Conservation (phyloP, 1,140 invertebrate genomes). For the Hydropsyche tenuis region DNA sequence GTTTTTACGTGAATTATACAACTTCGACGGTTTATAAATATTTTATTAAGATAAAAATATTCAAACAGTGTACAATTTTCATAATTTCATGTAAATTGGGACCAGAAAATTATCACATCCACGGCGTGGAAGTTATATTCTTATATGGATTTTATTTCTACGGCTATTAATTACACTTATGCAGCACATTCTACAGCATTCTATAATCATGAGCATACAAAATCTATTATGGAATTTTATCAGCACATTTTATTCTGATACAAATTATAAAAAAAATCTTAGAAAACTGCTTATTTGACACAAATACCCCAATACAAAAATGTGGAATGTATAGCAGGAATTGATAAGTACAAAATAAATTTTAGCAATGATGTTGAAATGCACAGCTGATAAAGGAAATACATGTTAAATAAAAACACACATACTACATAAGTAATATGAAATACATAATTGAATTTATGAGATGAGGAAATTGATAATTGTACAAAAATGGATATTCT, state of each 20-base stretch:
- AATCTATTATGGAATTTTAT: background rate
- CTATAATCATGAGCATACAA: background rate
- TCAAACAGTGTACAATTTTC: slow-evolving; percentile 30
- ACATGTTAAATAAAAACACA: too few relatives aligned
- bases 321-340: slow-evolving; percentile 17
- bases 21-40: slow-evolving; percentile 36
- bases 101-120: slow-evolving; percentile 36
- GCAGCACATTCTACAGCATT: background rate
- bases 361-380: background rate
- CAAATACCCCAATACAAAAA: background rate
- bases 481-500: too few relatives aligned
- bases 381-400: background rate
- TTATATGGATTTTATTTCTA: background rate
- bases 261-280: background rate
- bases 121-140: slow-evolving; percentile 1
- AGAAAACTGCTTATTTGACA: too few relatives aligned
- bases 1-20: too few relatives aligned
- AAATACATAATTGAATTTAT: too few relatives aligned
- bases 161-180: slow-evolving; percentile 16
- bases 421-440: too few relatives aligned
- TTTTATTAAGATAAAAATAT: slow-evolving; percentile 36
- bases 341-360: background rate
- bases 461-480: too few relatives aligned
- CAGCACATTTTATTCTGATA: too few relatives aligned
- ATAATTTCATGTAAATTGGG: slow-evolving; percentile 33